Percentiles rank a stretch among this genome's conserved stretches.
Conservation (phyloP, 2,113 vertebrate genomes). For the Chauna torquata region DNA sequence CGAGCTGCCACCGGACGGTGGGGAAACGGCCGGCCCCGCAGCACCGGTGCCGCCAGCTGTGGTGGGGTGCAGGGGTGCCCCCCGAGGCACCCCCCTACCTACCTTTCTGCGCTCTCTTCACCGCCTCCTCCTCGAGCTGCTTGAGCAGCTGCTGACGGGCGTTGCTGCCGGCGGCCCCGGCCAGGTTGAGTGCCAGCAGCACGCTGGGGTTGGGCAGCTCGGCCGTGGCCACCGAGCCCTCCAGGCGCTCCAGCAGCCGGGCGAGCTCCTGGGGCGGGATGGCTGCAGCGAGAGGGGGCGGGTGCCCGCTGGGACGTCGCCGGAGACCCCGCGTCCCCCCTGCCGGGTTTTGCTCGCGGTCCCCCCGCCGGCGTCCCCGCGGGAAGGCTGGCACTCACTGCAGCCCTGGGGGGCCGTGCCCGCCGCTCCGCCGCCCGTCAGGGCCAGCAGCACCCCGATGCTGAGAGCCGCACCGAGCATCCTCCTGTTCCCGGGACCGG, state of each 20-base stretch:
- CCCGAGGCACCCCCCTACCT: background rate
- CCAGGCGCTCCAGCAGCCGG: slow-evolving; percentile 21
- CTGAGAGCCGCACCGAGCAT: background rate
- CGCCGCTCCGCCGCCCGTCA: background rate
- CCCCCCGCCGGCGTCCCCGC: rapidly evolving
- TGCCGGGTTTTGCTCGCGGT: background rate
- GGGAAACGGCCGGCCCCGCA: rapidly evolving
- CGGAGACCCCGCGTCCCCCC: rapidly evolving
- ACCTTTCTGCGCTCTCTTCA: background rate
- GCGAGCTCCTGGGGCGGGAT: background rate
- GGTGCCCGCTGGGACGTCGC: background rate
- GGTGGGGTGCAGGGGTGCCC: background rate
- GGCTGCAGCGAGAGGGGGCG: background rate
- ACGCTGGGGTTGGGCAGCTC: slow-evolving; percentile 57
- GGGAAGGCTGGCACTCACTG: background rate
- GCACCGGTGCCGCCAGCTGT: rapidly evolving
- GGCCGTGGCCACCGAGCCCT: background rate
- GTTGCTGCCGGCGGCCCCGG: rapidly evolving
- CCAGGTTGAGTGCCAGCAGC: slow-evolving; percentile 76
- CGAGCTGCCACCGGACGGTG: rapidly evolving
- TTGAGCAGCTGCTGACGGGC: slow-evolving; percentile 20
- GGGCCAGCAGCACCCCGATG: background rate
- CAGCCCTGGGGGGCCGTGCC: background rate
- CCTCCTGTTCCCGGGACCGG: rapidly evolving
- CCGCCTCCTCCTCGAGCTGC: background rate